Percentiles rank a stretch among this genome's conserved stretches.
Conservation (phyloP, 2,888 invertebrate genomes). For the Argyresthia goedartella region DNA sequence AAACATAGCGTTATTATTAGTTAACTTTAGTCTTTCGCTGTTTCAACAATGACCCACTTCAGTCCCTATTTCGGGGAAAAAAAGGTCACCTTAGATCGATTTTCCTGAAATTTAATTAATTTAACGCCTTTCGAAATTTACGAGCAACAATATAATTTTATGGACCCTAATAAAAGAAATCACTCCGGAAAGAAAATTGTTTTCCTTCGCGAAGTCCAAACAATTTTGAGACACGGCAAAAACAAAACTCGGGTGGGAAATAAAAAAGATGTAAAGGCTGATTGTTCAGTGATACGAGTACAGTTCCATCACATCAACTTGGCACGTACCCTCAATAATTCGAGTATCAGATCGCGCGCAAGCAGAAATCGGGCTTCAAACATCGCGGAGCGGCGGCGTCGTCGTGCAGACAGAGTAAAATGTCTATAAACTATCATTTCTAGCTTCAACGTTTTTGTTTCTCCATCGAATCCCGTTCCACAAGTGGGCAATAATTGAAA, state of each 20-base stretch:
- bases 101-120: constrained; percentile 49
- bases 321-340: constrained; percentile 68
- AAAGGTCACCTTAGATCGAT: neutral
- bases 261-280: neutral
- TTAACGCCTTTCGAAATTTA: constrained; percentile 49
- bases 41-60: too few relatives aligned
- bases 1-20: too few relatives aligned
- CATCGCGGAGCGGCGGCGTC: constrained; percentile 54
- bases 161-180: constrained; percentile 32
- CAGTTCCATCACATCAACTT: constrained; percentile 29
- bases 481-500: constrained; percentile 72
- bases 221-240: neutral
- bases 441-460: constrained; percentile 57
- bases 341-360: constrained; percentile 58
- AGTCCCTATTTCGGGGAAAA: neutral
- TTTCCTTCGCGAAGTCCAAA: neutral
- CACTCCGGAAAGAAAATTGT: neutral
- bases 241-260: neutral
- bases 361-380: constrained; percentile 66
- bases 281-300: constrained; percentile 15
- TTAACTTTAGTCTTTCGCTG: too few relatives aligned
- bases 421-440: constrained; percentile 68
- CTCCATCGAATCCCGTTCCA: constrained; percentile 62
- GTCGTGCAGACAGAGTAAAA: constrained; percentile 11
- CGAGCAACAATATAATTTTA: constrained; percentile 49